A percentile compares a stretch with the other conserved stretches of the same genome.
Conservation (phyloP, 2,113 vertebrate species). For the Otus sunia region DNA sequence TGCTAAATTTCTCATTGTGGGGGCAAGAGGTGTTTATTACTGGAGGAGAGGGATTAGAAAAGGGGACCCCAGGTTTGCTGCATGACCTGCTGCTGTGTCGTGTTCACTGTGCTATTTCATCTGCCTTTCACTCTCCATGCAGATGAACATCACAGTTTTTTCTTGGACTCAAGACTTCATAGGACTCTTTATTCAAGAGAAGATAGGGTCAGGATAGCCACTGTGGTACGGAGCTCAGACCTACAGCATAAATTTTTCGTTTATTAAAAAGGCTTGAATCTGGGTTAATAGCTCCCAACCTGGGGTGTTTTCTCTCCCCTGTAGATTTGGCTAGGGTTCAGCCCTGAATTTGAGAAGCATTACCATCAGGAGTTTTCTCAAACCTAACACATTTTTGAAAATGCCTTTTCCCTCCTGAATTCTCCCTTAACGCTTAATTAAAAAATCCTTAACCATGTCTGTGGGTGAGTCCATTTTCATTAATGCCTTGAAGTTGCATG, state of each 20-base stretch:
- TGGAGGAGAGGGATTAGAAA: neutral
- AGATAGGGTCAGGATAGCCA: neutral
- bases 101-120: rapidly evolving
- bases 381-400: neutral
- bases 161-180: neutral
- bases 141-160: rapidly evolving
- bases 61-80: neutral
- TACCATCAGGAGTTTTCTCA: neutral
- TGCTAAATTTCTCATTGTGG: neutral
- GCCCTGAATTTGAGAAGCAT: neutral
- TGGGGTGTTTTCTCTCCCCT: neutral
- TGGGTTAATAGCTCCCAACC: neutral
- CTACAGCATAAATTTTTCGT: neutral
- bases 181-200: neutral
- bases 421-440: neutral
- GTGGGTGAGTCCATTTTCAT: neutral
- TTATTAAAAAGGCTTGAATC: neutral
- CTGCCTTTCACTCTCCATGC: neutral
- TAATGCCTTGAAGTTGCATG: neutral
- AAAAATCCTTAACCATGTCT: neutral
- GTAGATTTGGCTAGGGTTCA: neutral
- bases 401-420: neutral
- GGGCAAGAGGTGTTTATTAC: neutral
- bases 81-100: neutral
- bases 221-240: neutral